These are phyloP conservation scores for Nephrotoma appendiculata DNA, from an alignment of 2,888 invertebrate species.

Conservation along the genomic window DNA sequence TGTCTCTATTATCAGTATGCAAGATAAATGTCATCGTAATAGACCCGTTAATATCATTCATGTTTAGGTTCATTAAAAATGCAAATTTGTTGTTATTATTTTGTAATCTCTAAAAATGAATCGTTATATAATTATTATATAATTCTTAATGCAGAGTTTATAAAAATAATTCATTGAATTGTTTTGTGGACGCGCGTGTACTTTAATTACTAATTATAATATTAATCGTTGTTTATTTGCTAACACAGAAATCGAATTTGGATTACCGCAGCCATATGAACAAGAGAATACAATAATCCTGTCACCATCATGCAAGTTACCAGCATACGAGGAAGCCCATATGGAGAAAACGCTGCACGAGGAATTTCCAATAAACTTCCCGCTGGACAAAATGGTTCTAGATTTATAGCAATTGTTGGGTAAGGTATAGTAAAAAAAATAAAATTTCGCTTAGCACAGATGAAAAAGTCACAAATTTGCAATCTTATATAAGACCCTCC, in stretches of 20 bases:
- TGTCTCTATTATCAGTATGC: no score
- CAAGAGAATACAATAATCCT: no score
- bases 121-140: not conserved
- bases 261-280: no score
- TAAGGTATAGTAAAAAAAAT: no score
- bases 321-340: slow-evolving; percentile 86
- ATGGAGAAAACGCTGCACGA: slow-evolving; percentile 70
- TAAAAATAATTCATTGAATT: not conserved
- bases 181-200: not conserved
- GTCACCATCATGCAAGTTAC: no score
- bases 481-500: no score
- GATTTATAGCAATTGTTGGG: slow-evolving; percentile 63
- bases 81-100: not conserved
- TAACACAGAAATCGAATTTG: not conserved
- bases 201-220: not conserved
- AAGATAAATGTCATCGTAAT: no score
- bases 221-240: not conserved
- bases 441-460: no score
- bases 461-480: no score
- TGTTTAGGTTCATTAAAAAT: not conserved
- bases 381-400: slow-evolving; percentile 25
- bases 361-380: slow-evolving; percentile 35
- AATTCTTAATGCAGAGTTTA: not conserved
- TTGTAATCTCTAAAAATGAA: not conserved
- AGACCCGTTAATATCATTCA: no score